Evolutionary conservation across 2,113 vertebrate genomes (phyloP), one percentile per base, ranked within the genome.

Genomic region (Columbina picui): DNA sequence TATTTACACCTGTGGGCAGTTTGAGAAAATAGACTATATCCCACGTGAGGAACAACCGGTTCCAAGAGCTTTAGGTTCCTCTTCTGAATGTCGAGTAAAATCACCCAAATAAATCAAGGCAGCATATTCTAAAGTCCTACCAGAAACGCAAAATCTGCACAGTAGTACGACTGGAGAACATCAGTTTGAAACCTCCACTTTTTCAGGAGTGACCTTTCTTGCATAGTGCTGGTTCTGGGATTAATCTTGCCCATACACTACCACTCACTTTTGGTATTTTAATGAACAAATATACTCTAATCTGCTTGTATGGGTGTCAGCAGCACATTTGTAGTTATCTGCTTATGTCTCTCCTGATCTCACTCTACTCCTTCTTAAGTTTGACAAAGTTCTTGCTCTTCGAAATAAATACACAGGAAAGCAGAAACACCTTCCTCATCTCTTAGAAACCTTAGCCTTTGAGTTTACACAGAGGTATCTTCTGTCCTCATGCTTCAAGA

Each of bases 171-270:
- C 16, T 74, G 6, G 19, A 70, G 87, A 93, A 77, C 20, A 53
- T 26, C 4, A 68, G 2, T n/a, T 6, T 41, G 52, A 52, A 64
- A 16, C 5, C 0, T 52, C 4, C 1, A 14, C 4, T 36, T 39
- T n/a, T 74, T 69, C 27, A 84, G 57, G 6, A 61, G 12, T n/a
- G 14, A 52, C 12, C 7, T 74, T 84, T 56, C 17, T 45, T 39
- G 26, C 26, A 14, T 16, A 10, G 6, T 39, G 10, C 4, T 30
- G 2, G 3, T 69, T 45, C 49, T 69, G n/a, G 17, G 41, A 32
- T 50, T 45, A 63, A 50, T 49, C 7, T 27, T 77, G 32, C 6
- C 45, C 2, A 0, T 43, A 41, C 12, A 64, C 10, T 47, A 71
- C 32, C 6, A 57, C 14, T 49, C 18, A 52, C 13, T 79, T 60